Conservation (phyloP, 2,797 vertebrate species). For the Mus spretus region DNA sequence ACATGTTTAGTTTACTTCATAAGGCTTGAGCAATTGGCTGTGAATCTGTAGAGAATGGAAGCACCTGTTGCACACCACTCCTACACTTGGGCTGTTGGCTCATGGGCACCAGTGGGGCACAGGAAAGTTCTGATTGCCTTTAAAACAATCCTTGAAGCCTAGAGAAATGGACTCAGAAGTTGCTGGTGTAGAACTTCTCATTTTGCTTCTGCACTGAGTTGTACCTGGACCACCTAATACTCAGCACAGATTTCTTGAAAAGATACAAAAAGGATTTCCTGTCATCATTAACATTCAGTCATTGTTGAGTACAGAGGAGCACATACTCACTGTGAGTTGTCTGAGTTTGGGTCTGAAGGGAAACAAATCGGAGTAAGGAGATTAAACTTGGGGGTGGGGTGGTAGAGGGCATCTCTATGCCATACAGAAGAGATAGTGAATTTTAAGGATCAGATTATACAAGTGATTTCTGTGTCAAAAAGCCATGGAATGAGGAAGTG, state of each 20-base stretch:
- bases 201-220: not conserved
- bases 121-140: slow-evolving; percentile 22
- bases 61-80: not conserved
- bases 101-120: not conserved
- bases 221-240: not conserved
- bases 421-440: not conserved
- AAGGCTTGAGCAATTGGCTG: slow-evolving; percentile 55
- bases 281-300: not conserved
- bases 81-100: slow-evolving; percentile 19
- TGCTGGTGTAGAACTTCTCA: slow-evolving; percentile 33
- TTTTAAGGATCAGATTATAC: not conserved
- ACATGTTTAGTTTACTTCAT: slow-evolving; percentile 35
- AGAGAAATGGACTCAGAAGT: not conserved
- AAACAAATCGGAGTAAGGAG: not conserved
- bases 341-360: not conserved
- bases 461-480: not conserved
- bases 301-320: not conserved
- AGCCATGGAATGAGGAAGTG: not conserved
- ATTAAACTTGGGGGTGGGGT: not conserved
- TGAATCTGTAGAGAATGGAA: slow-evolving; percentile 70
- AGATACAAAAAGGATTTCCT: not conserved
- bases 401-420: not conserved
- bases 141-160: slow-evolving; percentile 7
- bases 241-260: not conserved
- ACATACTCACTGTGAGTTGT: not conserved